Percentiles rank a stretch among this genome's conserved stretches.
Evolutionary conservation across 37 sponge, comb jelly and placozoan species (phyloP).

Genomic region (Beroe forskalii): DNA sequence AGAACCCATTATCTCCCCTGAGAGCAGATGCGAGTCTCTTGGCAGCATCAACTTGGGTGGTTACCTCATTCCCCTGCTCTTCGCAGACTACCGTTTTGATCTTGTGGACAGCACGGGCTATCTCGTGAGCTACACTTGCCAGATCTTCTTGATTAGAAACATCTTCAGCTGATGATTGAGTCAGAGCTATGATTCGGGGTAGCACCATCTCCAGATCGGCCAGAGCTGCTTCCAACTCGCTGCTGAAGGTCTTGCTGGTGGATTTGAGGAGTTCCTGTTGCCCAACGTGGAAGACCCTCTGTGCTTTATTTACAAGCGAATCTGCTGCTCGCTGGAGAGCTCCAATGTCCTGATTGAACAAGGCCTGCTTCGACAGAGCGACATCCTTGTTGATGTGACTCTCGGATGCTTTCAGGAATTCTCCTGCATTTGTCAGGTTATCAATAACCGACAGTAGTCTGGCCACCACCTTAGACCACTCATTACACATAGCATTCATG

Average conservation of each 20-base stretch:
- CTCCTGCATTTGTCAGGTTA: constrained; percentile 50
- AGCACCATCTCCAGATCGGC: constrained; percentile 16
- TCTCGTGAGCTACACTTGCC: constrained; percentile 31
- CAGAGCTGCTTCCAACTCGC: constrained; percentile 18
- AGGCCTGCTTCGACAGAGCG: constrained; percentile 52
- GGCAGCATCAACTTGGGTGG: constrained; percentile 40
- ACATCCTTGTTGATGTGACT: constrained; percentile 62
- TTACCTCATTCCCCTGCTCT: constrained; percentile 28
- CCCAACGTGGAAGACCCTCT: constrained; percentile 56
- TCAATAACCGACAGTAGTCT: constrained; percentile 51
- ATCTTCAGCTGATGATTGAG: constrained; percentile 26
- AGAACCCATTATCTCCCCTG: constrained; percentile 39
- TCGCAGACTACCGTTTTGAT: constrained; percentile 48
- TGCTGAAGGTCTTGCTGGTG: neutral
- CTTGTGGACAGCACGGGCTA: constrained; percentile 18
- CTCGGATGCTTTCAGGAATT: constrained; percentile 25
- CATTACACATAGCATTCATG: constrained; percentile 61
- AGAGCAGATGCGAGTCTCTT: constrained; percentile 51
- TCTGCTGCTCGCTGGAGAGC: constrained; percentile 25
- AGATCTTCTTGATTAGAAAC: constrained; percentile 20
- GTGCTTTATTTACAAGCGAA: constrained; percentile 15
- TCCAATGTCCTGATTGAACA: constrained; percentile 6
- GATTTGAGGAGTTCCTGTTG: constrained; percentile 56
- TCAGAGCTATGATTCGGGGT: constrained; percentile 35
- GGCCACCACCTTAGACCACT: constrained; percentile 34